Evolutionary conservation across 2,888 invertebrate genomes (phyloP).

Genomic region (Romanomermis culicivorax): DNA sequence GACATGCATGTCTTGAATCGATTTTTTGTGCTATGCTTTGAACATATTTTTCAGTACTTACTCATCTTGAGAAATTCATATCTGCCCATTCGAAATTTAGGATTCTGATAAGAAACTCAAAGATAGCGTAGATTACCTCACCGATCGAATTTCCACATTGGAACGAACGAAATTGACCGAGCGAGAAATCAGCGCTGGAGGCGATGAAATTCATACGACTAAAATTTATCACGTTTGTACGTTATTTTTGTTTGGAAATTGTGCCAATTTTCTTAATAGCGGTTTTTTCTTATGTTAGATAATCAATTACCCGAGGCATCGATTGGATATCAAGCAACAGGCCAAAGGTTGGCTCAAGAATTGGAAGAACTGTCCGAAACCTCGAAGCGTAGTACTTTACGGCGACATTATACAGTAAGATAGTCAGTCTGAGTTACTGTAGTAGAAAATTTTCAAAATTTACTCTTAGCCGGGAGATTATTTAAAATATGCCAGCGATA

Average conservation of each 20-base stretch:
- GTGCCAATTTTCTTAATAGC: background rate
- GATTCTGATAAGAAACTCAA: too few species aligned
- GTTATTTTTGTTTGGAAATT: constrained; percentile 11
- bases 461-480: constrained; percentile 22
- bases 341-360: constrained; percentile 25
- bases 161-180: constrained; percentile 13
- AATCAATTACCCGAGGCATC: constrained; percentile 24
- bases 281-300: too few species aligned
- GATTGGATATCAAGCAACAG: constrained; percentile 17
- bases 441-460: too few species aligned
- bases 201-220: constrained; percentile 29
- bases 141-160: constrained; percentile 24
- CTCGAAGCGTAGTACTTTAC: constrained; percentile 22
- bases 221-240: constrained; percentile 29
- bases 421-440: too few species aligned
- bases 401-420: constrained; percentile 26
- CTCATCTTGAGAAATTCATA: too few species aligned
- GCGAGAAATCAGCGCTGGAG: constrained; percentile 10
- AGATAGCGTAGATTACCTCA: constrained; percentile 16
- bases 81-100: too few species aligned
- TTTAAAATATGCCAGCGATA: constrained; percentile 23
- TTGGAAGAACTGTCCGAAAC: constrained; percentile 21
- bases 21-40: too few species aligned
- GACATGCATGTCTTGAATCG: too few species aligned
- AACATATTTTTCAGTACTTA: too few species aligned